phyloP scores from a whole-genome alignment of 2,113 vertebrate genomes.

The Tenrec ecaudatus region DNA sequence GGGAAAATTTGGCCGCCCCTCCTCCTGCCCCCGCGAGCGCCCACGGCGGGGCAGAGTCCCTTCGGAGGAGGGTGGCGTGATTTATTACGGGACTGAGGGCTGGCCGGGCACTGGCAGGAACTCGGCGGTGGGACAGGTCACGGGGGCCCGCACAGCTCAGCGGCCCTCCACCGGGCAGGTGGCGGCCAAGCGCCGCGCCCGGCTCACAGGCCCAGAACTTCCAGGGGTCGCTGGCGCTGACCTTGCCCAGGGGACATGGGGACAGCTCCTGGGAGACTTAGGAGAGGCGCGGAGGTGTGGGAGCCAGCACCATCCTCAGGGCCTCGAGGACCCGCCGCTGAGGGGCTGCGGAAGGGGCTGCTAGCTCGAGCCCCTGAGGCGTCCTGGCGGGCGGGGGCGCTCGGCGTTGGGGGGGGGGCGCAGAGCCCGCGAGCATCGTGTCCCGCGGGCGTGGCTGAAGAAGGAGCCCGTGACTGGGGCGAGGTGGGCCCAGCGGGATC shows the following conservation, averaged over 20 bases:
- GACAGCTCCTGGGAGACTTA: not conserved
- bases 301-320: not conserved
- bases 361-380: not conserved
- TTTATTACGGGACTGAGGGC: not conserved
- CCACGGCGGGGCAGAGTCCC: constrained; percentile 62
- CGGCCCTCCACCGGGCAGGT: constrained; percentile 7
- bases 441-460: not conserved
- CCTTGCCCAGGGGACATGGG: constrained; percentile 65
- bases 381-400: not conserved
- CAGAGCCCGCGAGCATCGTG: not conserved
- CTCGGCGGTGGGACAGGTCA: constrained; percentile 33
- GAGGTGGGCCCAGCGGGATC: not conserved
- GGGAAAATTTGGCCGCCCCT: not conserved
- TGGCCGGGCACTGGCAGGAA: constrained; percentile 4
- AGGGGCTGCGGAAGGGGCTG: not conserved
- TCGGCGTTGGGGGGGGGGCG: no score
- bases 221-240: constrained; percentile 51
- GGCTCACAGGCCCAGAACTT: constrained; percentile 46
- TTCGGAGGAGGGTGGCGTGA: constrained; percentile 25
- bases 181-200: not conserved
- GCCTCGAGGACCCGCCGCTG: no score
- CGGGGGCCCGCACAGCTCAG: constrained; percentile 16
- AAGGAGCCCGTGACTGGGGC: not conserved
- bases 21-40: constrained; percentile 2
- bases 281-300: not conserved